Conservation (phyloP, 2,888 invertebrate genomes). For the Lasioglossum calceatum region DNA sequence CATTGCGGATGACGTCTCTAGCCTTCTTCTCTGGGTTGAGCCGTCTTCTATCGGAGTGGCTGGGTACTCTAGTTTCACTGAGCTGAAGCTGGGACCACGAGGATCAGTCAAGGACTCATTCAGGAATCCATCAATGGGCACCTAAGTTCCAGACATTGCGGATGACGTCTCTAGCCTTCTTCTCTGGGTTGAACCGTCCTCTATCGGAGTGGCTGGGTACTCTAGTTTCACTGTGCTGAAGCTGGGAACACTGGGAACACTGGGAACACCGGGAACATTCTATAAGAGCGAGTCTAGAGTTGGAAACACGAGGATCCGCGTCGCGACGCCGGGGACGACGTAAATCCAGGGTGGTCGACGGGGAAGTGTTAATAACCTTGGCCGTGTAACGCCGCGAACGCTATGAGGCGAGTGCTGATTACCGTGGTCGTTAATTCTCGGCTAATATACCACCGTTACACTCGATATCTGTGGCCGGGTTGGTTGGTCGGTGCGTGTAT, state of each 20-base stretch:
- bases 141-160: not conserved
- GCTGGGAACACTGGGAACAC: too few species aligned
- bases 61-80: too few species aligned
- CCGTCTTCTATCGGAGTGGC: not conserved
- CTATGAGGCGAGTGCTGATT: conserved; percentile 74
- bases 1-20: not conserved
- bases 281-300: not conserved
- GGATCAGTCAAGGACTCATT: not conserved
- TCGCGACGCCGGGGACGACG: conserved; percentile 55
- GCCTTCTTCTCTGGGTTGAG: not conserved
- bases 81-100: too few species aligned
- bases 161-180: not conserved
- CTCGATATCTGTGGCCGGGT: conserved; percentile 60
- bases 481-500: conserved; percentile 26
- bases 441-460: conserved; percentile 72
- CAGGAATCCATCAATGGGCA: not conserved
- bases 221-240: too few species aligned
- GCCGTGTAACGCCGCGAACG: conserved; percentile 72
- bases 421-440: conserved; percentile 73
- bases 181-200: not conserved
- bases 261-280: not conserved
- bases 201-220: too few species aligned
- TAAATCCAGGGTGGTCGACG: conserved; percentile 69
- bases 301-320: conserved; percentile 43
- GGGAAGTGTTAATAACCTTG: conserved; percentile 71